A percentile compares a stretch with the other conserved stretches of the same genome.
phyloP scores from a whole-genome alignment of 2,113 vertebrate genomes.

The Chauna torquata region DNA sequence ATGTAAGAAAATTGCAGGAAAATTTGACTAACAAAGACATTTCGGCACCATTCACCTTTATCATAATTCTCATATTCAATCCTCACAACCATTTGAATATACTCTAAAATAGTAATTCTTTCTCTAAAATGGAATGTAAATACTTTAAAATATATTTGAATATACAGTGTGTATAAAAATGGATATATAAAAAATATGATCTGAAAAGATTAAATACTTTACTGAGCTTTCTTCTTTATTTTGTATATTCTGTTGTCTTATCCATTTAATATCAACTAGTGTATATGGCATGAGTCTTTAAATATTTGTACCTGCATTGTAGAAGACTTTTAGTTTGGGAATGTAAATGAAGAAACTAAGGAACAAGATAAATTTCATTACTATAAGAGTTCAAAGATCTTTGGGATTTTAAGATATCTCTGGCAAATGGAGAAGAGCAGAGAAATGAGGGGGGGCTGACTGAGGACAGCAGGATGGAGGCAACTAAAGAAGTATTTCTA shows the following conservation, averaged over 20 bases:
- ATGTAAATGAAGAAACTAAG: not conserved
- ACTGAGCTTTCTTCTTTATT: not conserved
- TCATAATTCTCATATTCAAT: not conserved
- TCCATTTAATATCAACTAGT: not conserved
- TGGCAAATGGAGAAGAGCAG: not conserved
- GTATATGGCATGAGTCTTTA: not conserved
- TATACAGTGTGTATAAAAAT: not conserved
- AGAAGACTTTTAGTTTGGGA: not conserved
- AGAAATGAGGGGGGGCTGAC: not conserved
- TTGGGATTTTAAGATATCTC: not conserved
- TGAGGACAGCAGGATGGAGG: not conserved
- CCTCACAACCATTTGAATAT: not conserved
- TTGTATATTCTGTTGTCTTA: not conserved
- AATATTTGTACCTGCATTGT: not conserved
- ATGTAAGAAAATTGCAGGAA: not conserved
- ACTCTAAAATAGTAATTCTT: not conserved
- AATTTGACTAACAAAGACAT: not conserved
- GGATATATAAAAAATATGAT: not conserved
- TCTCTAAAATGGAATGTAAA: not conserved
- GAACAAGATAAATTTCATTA: not conserved
- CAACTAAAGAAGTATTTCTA: not conserved
- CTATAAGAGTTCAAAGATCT: not conserved
- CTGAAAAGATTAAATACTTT: not conserved
- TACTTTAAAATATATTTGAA: not conserved
- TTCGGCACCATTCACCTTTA: not conserved